Percentiles rank a stretch among this genome's conserved stretches.
These are phyloP conservation scores for Malurus melanocephalus DNA, from an alignment of 2,113 vertebrate species.

Conservation along the genomic window DNA sequence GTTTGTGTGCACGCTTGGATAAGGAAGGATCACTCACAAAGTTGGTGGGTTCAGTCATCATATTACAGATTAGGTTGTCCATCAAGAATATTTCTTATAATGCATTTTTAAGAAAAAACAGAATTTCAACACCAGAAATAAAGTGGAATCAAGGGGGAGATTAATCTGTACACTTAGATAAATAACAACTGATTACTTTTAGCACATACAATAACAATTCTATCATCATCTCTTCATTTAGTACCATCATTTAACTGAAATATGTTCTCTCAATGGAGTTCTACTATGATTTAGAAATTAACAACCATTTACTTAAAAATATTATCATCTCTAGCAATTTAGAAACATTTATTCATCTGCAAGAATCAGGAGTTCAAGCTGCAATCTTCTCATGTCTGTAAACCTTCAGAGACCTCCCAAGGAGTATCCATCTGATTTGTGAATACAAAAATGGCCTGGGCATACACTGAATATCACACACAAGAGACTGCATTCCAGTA, in stretches of 20 bases:
- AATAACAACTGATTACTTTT: neutral
- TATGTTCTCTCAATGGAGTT: conserved; percentile 38
- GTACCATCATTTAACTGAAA: conserved; percentile 19
- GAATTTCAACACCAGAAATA: neutral
- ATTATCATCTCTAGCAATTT: conserved; percentile 40
- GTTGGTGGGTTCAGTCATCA: neutral
- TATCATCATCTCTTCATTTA: conserved; percentile 2
- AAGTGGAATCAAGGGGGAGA: neutral
- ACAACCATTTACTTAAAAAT: conserved; percentile 56
- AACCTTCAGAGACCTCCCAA: neutral
- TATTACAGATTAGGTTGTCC: neutral
- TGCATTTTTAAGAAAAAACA: neutral
- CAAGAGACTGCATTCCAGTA: neutral
- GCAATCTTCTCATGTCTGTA: neutral
- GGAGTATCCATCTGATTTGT: neutral
- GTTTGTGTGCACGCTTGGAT: neutral
- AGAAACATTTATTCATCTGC: conserved; percentile 24
- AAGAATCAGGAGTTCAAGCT: conserved; percentile 23
- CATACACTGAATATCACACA: neutral
- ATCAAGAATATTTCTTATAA: neutral
- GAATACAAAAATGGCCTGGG: neutral
- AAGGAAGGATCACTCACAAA: neutral
- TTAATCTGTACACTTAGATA: neutral
- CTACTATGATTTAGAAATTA: conserved; percentile 48
- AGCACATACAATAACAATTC: neutral